Percentiles rank a stretch among this genome's conserved stretches.
Evolutionary conservation across 1,140 invertebrate genomes (phyloP).

Genomic region (Battus philenor): DNA sequence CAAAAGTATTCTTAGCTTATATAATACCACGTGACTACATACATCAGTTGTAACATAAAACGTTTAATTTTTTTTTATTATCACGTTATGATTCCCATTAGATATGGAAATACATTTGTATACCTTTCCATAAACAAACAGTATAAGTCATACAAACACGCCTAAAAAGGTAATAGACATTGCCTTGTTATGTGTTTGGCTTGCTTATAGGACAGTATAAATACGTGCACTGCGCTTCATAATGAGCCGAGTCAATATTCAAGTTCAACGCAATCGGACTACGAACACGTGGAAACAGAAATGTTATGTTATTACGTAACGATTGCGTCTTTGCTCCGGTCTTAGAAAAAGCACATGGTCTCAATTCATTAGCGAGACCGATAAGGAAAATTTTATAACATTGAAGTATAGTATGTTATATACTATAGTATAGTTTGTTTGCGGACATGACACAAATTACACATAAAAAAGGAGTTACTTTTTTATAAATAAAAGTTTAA

Average conservation of each 20-base stretch:
- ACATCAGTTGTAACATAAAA: no score
- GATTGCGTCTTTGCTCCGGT: neutral
- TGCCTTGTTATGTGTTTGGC: neutral
- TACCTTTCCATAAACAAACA: conserved; percentile 16
- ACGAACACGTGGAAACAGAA: conserved; percentile 4
- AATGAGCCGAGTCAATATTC: conserved; percentile 23
- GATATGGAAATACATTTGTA: conserved; percentile 1
- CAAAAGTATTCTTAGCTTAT: no score
- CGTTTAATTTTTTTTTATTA: no score
- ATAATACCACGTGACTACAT: no score
- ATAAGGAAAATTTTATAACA: conserved; percentile 1
- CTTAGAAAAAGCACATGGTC: neutral
- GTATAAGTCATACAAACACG: conserved; percentile 17
- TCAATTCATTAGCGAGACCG: conserved; percentile 1
- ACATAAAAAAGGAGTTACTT: no score
- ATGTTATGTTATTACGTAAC: neutral
- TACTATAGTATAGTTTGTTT: no score
- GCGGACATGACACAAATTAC: no score
- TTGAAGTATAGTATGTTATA: no score
- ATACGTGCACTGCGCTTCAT: conserved; percentile 33
- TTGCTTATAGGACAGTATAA: conserved; percentile 18
- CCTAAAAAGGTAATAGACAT: conserved; percentile 6
- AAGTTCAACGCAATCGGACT: conserved; percentile 19
- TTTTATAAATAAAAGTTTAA: no score
- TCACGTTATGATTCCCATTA: conserved; percentile 1